These are phyloP conservation scores for Paedocypris sp. DNA, from an alignment of 2,113 vertebrate genomes.

Conservation along the genomic window DNA sequence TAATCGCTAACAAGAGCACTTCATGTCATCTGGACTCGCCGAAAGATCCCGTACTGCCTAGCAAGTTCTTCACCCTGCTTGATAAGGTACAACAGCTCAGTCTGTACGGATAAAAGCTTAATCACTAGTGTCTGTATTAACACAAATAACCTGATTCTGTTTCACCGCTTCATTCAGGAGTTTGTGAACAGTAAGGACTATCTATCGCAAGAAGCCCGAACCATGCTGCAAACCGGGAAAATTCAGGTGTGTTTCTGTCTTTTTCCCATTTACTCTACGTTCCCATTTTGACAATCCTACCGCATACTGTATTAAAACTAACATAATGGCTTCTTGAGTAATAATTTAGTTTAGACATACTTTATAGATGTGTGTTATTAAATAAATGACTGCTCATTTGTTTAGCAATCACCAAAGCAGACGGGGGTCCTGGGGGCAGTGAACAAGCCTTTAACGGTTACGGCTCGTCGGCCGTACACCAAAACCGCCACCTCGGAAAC, in stretches of 20 bases:
- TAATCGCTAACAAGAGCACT: conserved; percentile 96
- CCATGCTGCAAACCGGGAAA: conserved; percentile 87
- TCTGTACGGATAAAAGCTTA: neutral
- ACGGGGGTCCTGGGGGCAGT: conserved; percentile 81
- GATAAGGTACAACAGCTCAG: conserved; percentile 70
- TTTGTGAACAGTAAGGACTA: conserved; percentile 92
- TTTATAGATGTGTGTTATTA: too few relatives aligned
- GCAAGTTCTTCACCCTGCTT: conserved; percentile 87
- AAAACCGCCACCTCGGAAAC: conserved; percentile 73
- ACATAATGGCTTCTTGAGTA: too few relatives aligned
- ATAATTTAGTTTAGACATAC: too few relatives aligned
- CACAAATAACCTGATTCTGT: neutral
- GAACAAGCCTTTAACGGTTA: conserved; percentile 88
- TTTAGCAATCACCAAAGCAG: conserved; percentile 73
- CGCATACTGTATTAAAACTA: too few relatives aligned
- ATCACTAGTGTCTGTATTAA: neutral
- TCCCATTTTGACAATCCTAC: too few relatives aligned
- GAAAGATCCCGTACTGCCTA: conserved; percentile 86
- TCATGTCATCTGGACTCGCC: conserved; percentile 88
- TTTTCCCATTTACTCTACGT: too few relatives aligned
- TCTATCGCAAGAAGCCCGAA: conserved; percentile 79
- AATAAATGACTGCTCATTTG: neutral
- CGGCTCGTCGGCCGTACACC: conserved; percentile 79
- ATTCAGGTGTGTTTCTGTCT: conserved; percentile 61
- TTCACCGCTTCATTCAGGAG: conserved; percentile 61